Percentiles rank a stretch among this genome's conserved stretches.
Conservation (phyloP, 2,888 invertebrate genomes). For the Anoplius nigerrimus region DNA sequence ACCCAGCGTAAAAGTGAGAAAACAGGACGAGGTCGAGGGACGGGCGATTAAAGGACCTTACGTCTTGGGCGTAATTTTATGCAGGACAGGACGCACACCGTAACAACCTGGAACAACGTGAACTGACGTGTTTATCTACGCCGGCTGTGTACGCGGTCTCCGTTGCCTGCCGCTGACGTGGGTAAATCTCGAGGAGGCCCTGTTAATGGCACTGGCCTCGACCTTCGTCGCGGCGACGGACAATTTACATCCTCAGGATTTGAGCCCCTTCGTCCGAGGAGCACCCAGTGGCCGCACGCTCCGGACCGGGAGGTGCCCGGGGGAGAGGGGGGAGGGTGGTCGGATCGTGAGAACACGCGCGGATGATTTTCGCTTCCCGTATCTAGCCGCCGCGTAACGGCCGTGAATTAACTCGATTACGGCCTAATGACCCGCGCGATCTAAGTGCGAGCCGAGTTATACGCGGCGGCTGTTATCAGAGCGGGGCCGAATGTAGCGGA, state of each 20-base stretch:
- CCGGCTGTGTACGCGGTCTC: neutral
- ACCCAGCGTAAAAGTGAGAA: too few species aligned
- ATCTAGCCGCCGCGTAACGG: neutral
- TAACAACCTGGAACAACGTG: slow-evolving; percentile 34
- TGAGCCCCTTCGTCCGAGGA: neutral
- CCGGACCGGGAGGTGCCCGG: too few species aligned
- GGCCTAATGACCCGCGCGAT: slow-evolving; percentile 42
- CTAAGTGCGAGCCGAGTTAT: slow-evolving; percentile 39
- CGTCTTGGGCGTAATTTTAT: slow-evolving; percentile 10
- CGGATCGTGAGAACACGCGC: neutral
- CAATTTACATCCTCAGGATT: neutral
- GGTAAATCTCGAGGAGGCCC: slow-evolving; percentile 27
- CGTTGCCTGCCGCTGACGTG: slow-evolving; percentile 21
- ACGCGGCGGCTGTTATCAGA: slow-evolving; percentile 4
- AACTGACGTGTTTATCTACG: slow-evolving; percentile 38
- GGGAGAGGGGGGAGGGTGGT: too few species aligned
- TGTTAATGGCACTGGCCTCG: neutral
- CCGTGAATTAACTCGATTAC: slow-evolving; percentile 43
- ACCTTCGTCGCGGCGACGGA: slow-evolving; percentile 15
- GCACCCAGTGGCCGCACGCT: too few species aligned
- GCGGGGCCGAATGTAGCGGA: slow-evolving; percentile 29
- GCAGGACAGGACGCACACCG: slow-evolving; percentile 21
- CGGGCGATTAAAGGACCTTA: neutral
- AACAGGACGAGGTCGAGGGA: too few species aligned
- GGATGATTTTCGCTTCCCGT: neutral